A percentile compares a stretch with the other conserved stretches of the same genome.
These are phyloP conservation scores for Pterobdella sp. DNA, from an alignment of 2,888 invertebrate genomes.

Conservation along the genomic window DNA sequence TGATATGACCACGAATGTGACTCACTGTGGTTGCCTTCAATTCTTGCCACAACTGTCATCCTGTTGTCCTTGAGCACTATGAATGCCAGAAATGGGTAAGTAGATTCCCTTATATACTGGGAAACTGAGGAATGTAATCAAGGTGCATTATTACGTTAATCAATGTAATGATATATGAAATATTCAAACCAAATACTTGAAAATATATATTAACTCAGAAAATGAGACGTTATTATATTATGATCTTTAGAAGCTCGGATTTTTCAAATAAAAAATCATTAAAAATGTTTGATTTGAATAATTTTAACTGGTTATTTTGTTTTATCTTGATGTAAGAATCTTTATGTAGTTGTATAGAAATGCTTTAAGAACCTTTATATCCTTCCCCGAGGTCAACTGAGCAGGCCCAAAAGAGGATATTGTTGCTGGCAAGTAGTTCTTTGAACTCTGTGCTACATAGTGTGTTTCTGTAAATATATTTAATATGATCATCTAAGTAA, in stretches of 20 bases:
- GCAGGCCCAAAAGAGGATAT: slow-evolving; percentile 79
- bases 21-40: slow-evolving; percentile 71
- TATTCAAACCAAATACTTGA: background rate
- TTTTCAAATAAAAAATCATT: too few relatives aligned
- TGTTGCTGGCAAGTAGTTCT: slow-evolving; percentile 20
- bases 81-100: slow-evolving; percentile 78
- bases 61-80: slow-evolving; percentile 80
- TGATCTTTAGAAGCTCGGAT: too few relatives aligned
- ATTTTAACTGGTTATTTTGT: too few relatives aligned
- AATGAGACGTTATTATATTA: too few relatives aligned
- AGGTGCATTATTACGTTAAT: too few relatives aligned
- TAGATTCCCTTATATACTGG: slow-evolving; percentile 72
- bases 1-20: background rate
- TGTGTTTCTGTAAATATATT: background rate
- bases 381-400: slow-evolving; percentile 81
- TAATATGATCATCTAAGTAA: background rate
- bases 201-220: too few relatives aligned
- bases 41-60: slow-evolving; percentile 82
- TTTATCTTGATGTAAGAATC: too few relatives aligned
- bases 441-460: slow-evolving; percentile 17
- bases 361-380: slow-evolving; percentile 58
- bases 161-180: background rate
- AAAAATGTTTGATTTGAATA: too few relatives aligned
- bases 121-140: slow-evolving; percentile 63
- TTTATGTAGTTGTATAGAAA: too few relatives aligned